Evolutionary conservation across 1,140 invertebrate genomes (phyloP).

Genomic region (Spodoptera frugiperda): DNA sequence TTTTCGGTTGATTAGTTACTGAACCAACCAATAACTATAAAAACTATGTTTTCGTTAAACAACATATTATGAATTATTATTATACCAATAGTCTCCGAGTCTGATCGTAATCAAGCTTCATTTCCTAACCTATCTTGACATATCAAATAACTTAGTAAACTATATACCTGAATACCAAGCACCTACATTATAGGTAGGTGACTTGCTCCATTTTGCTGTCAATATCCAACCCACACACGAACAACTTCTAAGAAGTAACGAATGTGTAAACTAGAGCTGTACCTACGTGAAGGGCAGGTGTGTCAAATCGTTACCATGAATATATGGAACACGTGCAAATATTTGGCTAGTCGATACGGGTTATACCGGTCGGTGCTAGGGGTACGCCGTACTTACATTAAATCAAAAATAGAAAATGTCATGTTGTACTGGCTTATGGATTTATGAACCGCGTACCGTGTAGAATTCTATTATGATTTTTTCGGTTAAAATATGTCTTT

Average conservation of each 20-base stretch:
- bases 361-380: background rate
- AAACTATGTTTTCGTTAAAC: too few species aligned
- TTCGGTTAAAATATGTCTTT: background rate
- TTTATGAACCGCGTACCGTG: too few species aligned
- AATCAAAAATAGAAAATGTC: conserved; percentile 7
- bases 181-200: too few species aligned
- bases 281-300: conserved; percentile 16
- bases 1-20: too few species aligned
- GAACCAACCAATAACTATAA: too few species aligned
- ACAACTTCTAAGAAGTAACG: background rate
- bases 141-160: too few species aligned
- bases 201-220: background rate
- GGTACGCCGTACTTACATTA: conserved; percentile 4
- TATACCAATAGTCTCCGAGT: too few species aligned
- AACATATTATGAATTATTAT: too few species aligned
- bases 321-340: conserved; percentile 29
- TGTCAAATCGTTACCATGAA: conserved; percentile 26
- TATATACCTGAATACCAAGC: too few species aligned
- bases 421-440: background rate
- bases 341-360: conserved; percentile 14
- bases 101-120: too few species aligned
- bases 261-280: conserved; percentile 26
- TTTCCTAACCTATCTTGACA: too few species aligned
- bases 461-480: too few species aligned
- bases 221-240: background rate